These are phyloP conservation scores for Maconellicoccus hirsutus DNA, from an alignment of 1,140 invertebrate species.

Conservation along the genomic window DNA sequence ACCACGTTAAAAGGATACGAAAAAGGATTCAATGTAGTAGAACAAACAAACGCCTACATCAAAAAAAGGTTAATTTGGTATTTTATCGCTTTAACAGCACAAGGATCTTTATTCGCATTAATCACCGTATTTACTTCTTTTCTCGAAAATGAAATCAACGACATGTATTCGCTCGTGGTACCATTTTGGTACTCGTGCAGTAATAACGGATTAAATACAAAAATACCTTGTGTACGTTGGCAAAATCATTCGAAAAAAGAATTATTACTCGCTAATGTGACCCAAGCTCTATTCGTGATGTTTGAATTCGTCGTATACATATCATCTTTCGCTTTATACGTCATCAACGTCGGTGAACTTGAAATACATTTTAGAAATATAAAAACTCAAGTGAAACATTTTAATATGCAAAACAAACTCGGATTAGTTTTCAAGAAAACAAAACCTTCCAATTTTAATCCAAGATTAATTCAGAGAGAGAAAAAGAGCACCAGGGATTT, in stretches of 20 bases:
- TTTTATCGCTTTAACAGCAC: neutral
- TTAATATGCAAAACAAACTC: too few relatives aligned
- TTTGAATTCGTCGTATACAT: neutral
- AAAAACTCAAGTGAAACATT: too few relatives aligned
- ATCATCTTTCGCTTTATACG: too few relatives aligned
- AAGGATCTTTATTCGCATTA: neutral
- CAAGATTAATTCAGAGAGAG: too few relatives aligned
- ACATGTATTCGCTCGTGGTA: neutral
- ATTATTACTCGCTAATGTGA: neutral
- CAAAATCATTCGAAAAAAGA: neutral
- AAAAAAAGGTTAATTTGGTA: neutral
- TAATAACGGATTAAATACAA: neutral
- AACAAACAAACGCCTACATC: neutral
- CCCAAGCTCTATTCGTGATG: neutral
- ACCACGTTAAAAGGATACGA: too few relatives aligned
- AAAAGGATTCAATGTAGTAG: neutral
- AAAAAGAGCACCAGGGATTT: too few relatives aligned
- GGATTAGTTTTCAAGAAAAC: too few relatives aligned
- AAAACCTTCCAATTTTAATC: too few relatives aligned
- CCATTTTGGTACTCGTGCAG: neutral
- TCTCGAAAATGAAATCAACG: neutral
- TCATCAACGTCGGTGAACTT: too few relatives aligned
- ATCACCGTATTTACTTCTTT: neutral
- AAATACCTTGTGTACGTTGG: neutral
- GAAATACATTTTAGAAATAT: too few relatives aligned